Percentiles rank a stretch among this genome's conserved stretches.
Conservation (phyloP, 1,140 invertebrate species). For the Brachionus angularis region DNA sequence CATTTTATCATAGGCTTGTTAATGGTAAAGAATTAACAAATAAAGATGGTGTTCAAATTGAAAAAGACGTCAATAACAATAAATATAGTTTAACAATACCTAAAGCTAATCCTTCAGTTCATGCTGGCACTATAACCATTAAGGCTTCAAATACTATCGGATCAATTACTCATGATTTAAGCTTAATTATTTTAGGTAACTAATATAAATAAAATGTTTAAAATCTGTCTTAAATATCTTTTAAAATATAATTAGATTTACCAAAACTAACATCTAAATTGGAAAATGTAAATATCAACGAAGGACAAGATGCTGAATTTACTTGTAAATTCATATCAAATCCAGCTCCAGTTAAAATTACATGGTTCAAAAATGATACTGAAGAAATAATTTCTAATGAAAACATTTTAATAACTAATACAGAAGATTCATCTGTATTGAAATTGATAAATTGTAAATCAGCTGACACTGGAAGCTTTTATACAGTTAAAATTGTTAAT, state of each 20-base stretch:
- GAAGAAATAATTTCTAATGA: slow-evolving; percentile 19
- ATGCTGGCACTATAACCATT: not conserved
- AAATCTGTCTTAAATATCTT: not conserved
- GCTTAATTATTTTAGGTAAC: slow-evolving; percentile 14
- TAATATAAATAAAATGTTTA: not conserved
- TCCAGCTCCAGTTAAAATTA: not conserved
- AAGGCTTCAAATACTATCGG: slow-evolving; percentile 1
- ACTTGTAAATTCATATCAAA: slow-evolving; percentile 17
- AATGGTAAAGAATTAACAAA: not conserved
- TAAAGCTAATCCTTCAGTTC: not conserved
- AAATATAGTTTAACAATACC: not conserved
- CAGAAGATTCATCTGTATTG: not conserved
- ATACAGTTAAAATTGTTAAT: slow-evolving; percentile 10
- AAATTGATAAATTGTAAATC: not conserved
- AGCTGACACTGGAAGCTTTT: not conserved
- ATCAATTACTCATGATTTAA: not conserved
- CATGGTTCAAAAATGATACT: slow-evolving; percentile 10
- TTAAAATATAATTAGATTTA: not conserved
- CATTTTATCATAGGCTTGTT: not conserved
- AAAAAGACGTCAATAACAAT: not conserved
- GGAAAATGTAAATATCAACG: not conserved
- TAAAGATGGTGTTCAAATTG: slow-evolving; percentile 15
- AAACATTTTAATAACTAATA: not conserved
- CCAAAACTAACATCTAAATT: slow-evolving; percentile 7
- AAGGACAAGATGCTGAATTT: slow-evolving; percentile 15